Evolutionary conservation across 2,888 invertebrate genomes (phyloP).

Genomic region (Tachina fera): DNA sequence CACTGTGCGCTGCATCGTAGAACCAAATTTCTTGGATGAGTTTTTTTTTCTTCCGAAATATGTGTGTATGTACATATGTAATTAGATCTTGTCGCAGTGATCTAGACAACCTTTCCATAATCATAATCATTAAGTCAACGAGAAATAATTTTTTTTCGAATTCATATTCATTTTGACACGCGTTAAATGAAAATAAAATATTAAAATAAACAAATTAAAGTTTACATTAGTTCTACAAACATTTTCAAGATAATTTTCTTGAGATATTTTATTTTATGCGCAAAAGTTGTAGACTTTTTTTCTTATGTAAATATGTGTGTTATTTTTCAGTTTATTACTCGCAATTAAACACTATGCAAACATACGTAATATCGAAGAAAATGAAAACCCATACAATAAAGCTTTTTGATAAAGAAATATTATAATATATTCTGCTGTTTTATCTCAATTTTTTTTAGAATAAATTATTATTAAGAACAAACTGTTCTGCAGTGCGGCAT

Average conservation of each 20-base stretch:
- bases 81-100: too few species aligned
- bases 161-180: too few species aligned
- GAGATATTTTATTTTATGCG: neutral
- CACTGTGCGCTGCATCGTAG: too few species aligned
- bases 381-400: neutral
- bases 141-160: too few species aligned
- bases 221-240: too few species aligned
- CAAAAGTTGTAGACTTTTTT: neutral
- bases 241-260: neutral
- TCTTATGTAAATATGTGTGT: neutral
- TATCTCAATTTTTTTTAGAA: conserved; percentile 18
- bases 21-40: too few species aligned
- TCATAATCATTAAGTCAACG: too few species aligned
- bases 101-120: too few species aligned
- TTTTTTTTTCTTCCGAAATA: neutral
- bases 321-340: neutral
- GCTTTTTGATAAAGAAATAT: conserved; percentile 1
- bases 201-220: too few species aligned
- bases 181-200: too few species aligned
- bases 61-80: too few species aligned
- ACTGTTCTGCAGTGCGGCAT: conserved; percentile 40
- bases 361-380: neutral
- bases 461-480: neutral
- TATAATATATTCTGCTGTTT: neutral
- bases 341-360: neutral